phyloP scores from a whole-genome alignment of 2,113 vertebrate genomes.

The Garra rufa region DNA sequence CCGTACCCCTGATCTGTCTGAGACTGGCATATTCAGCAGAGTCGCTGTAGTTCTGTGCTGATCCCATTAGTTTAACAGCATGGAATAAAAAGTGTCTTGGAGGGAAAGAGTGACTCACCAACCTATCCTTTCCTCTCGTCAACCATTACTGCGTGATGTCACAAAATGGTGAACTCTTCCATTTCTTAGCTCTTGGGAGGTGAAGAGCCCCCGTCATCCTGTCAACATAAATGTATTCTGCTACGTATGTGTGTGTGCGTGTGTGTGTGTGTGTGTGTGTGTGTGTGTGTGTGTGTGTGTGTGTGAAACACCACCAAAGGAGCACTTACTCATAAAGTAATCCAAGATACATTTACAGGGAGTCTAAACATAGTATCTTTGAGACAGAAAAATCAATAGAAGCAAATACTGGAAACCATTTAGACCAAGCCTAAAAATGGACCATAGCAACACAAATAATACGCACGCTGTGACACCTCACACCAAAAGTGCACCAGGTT shows the following conservation, averaged over 20 bases:
- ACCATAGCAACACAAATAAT: slow-evolving; percentile 6
- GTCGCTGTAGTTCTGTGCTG: slow-evolving; percentile 58
- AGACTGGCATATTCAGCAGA: slow-evolving; percentile 54
- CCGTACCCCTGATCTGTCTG: slow-evolving; percentile 47
- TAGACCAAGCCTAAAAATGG: background rate
- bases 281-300: slow-evolving; percentile 4
- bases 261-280: background rate
- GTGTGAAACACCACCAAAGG: slow-evolving; percentile 11
- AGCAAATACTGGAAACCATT: slow-evolving; percentile 38
- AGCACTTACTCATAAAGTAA: slow-evolving; percentile 4
- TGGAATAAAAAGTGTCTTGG: slow-evolving; percentile 63
- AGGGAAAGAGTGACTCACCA: slow-evolving; percentile 60
- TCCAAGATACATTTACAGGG: slow-evolving; percentile 14
- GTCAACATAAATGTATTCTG: background rate
- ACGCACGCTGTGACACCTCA: background rate
- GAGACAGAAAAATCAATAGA: slow-evolving; percentile 27
- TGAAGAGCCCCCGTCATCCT: slow-evolving; percentile 8
- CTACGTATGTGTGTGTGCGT: slow-evolving; percentile 15
- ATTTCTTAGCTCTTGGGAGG: slow-evolving; percentile 62
- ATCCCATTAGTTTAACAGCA: slow-evolving; percentile 69
- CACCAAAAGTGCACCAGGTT: background rate
- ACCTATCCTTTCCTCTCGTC: slow-evolving; percentile 31
- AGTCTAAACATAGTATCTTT: slow-evolving; percentile 28
- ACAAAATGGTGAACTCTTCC: slow-evolving; percentile 63
- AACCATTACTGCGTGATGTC: slow-evolving; percentile 62